These are phyloP conservation scores for Dastarcus helophoroides DNA, from an alignment of 2,888 invertebrate genomes.

Conservation along the genomic window DNA sequence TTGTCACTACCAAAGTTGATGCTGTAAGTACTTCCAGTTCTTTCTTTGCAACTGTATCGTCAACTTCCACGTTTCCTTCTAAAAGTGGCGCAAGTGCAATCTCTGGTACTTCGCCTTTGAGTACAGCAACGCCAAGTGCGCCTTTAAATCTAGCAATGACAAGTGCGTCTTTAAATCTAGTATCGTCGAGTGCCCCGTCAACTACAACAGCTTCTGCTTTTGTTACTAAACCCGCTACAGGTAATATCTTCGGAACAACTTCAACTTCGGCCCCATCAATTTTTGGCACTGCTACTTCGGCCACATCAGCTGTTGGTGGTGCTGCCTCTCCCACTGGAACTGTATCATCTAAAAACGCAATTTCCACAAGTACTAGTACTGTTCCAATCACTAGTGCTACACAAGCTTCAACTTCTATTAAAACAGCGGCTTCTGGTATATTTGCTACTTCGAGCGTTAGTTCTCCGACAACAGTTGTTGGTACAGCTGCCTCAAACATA, in stretches of 20 bases:
- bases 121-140: constrained; percentile 2
- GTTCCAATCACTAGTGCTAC: constrained; percentile 4
- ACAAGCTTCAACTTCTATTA: neutral
- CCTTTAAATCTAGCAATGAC: constrained; percentile 4
- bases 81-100: neutral
- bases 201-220: constrained; percentile 5
- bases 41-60: neutral
- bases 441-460: neutral
- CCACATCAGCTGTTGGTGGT: constrained; percentile 18
- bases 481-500: constrained; percentile 1
- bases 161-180: neutral
- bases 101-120: constrained; percentile 6
- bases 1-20: too few relatives aligned
- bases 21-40: too few relatives aligned
- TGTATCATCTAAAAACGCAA: constrained; percentile 3
- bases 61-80: neutral
- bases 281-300: constrained; percentile 13
- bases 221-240: constrained; percentile 6
- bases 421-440: neutral
- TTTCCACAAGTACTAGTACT: constrained; percentile 3
- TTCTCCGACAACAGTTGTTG: neutral
- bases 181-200: constrained; percentile 5
- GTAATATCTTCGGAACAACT: neutral
- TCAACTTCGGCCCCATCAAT: constrained; percentile 4
- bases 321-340: constrained; percentile 14